A percentile compares a stretch with the other conserved stretches of the same genome.
Evolutionary conservation across 1,140 invertebrate species (phyloP).

Genomic region (Antheraea mylitta): DNA sequence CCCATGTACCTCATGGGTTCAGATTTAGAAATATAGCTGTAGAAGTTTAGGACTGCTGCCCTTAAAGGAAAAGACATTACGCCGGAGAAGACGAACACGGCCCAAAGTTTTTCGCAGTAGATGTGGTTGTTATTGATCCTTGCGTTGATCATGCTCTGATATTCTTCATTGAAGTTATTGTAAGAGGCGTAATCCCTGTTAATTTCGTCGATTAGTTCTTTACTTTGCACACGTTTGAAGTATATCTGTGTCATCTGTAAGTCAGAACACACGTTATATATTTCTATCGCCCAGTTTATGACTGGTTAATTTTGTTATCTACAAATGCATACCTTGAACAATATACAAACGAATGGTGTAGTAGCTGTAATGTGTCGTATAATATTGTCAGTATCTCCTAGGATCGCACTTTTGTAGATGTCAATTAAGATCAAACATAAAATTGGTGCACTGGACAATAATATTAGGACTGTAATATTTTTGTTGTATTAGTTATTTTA

Average conservation of each 20-base stretch:
- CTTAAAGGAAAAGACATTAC: constrained; percentile 31
- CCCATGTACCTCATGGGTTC: constrained; percentile 39
- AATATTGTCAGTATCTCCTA: no score
- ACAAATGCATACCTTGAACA: no score
- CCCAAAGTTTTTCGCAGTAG: neutral
- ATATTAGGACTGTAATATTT: no score
- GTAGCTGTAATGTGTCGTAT: no score
- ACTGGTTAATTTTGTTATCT: no score
- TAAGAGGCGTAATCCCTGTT: constrained; percentile 27
- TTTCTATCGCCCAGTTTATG: no score
- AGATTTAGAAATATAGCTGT: constrained; percentile 29
- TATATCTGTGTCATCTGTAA: constrained; percentile 40
- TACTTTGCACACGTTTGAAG: constrained; percentile 24
- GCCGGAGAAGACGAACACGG: neutral
- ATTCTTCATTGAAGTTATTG: constrained; percentile 23
- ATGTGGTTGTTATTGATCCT: neutral
- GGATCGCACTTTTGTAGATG: no score
- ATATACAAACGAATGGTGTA: no score
- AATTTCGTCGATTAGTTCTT: constrained; percentile 37
- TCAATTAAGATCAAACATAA: no score
- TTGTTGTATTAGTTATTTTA: no score
- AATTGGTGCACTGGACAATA: no score
- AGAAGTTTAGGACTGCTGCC: constrained; percentile 28
- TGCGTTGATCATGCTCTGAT: constrained; percentile 20
- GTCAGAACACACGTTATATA: neutral